Evolutionary conservation across 2,888 invertebrate species (phyloP), one percentile per base, ranked within the genome.

Genomic region (Eurytoma californica): DNA sequence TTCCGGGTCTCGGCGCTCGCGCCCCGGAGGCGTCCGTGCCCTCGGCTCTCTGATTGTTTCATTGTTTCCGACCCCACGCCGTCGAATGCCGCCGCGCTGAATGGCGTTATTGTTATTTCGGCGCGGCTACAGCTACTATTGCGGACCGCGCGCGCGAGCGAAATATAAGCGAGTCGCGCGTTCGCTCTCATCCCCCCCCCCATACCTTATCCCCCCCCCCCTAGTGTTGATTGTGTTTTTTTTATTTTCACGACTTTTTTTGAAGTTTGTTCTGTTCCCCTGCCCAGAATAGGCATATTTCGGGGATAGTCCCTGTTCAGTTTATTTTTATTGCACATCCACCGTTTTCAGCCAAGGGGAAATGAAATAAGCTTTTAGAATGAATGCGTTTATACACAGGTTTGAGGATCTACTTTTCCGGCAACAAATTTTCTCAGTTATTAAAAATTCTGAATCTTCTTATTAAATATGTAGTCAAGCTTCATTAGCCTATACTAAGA

Each of bases 51-150:
- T 88, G 89, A 89, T 89, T 89, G 88, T 89, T 87, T 88, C 88
- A 89, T 89, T 89, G 88, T 89, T 88, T 88, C 87, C 87, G 86
- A 87, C 87, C 88, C 87, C 85, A 86, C 85, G 30, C 30, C 86
- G 86, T 87, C 87, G 86, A 88, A 88, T 88, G 85, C 86, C 87
- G 83, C 85, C 84, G 83, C 84, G 84, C 82, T 86, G 86, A 88
- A 88, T 87, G 84, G 85, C 83, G 83, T 87, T 87, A 88, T 88
- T 88, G 87, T 88, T 88, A 85, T 87, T 87, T 87, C 86, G 84
- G 85, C 83, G 85, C 82, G n/a, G 83, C 83, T 85, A 82, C 83
- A 82, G 83, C 84, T 87, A 85, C 86, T 83, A 84, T 86, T 77
- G 76, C 69, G 47, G 58, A 9, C 12, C n/a, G n/a, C 55, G 24